phyloP scores from a whole-genome alignment of 37 sponge, comb jelly and placozoan species.

The Aphrocallistes beatrix region DNA sequence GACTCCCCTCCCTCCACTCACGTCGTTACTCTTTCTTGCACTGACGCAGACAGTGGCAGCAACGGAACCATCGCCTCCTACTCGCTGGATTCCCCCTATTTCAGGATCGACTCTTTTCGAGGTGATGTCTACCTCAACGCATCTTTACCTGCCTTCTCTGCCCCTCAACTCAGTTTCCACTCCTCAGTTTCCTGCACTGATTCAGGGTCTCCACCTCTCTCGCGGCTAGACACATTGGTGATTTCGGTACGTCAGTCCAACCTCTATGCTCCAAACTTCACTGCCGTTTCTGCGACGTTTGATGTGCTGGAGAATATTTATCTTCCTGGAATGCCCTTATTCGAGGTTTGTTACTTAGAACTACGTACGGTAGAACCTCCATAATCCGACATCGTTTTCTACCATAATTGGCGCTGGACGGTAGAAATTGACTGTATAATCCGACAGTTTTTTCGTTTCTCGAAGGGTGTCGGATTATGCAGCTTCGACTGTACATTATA shows the following conservation, averaged over 20 bases:
- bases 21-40: neutral
- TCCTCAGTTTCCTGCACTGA: neutral
- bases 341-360: slow-evolving; percentile 6
- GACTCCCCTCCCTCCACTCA: neutral
- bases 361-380: too few relatives aligned
- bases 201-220: neutral
- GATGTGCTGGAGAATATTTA: neutral
- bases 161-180: neutral
- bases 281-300: neutral
- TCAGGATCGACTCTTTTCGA: neutral
- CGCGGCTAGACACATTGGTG: neutral
- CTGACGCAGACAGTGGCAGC: neutral
- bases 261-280: neutral
- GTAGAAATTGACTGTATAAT: too few relatives aligned
- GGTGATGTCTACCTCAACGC: neutral
- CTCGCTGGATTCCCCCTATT: neutral
- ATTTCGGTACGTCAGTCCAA: neutral
- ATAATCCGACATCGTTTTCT: too few relatives aligned
- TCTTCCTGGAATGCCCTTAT: neutral
- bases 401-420: too few relatives aligned
- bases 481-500: too few relatives aligned
- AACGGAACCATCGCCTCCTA: neutral
- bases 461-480: too few relatives aligned
- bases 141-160: neutral
- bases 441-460: too few relatives aligned